These are phyloP conservation scores for Caenorhabditis latens DNA, from an alignment of 1,140 invertebrate species.

Conservation along the genomic window DNA sequence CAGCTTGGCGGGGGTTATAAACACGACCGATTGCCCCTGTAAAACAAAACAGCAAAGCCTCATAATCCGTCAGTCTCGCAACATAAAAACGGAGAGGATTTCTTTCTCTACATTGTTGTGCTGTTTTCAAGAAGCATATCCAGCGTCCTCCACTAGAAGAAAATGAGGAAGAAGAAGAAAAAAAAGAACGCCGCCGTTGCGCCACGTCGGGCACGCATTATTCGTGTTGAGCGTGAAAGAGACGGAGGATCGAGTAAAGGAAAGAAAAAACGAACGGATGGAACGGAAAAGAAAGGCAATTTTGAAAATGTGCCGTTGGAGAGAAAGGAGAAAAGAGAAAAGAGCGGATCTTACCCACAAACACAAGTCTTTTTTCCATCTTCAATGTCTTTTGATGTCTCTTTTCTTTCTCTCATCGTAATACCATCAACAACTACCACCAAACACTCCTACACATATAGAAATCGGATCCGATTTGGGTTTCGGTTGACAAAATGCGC, in stretches of 20 bases:
- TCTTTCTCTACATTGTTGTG: neutral
- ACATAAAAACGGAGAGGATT: neutral
- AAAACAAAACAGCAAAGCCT: too few relatives aligned
- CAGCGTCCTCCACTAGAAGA: neutral
- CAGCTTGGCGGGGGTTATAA: too few relatives aligned
- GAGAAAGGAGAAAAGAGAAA: neutral
- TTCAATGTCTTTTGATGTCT: neutral
- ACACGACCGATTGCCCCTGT: too few relatives aligned
- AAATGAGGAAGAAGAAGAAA: neutral
- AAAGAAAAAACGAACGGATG: constrained; percentile 31
- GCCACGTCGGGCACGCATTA: neutral
- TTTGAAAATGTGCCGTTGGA: constrained; percentile 28
- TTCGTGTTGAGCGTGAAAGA: neutral
- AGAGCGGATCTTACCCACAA: neutral
- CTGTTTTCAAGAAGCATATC: neutral
- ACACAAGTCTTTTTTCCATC: neutral
- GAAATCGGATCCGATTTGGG: constrained; percentile 23
- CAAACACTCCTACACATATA: neutral
- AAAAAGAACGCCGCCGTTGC: neutral
- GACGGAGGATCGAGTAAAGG: neutral
- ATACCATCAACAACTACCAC: neutral
- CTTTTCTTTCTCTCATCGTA: neutral
- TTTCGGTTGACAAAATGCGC: neutral
- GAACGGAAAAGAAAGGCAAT: constrained; percentile 22
- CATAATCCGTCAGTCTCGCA: too few relatives aligned